Evolutionary conservation across 2,113 vertebrate genomes (phyloP).

Genomic region (Connochaetes taurinus): DNA sequence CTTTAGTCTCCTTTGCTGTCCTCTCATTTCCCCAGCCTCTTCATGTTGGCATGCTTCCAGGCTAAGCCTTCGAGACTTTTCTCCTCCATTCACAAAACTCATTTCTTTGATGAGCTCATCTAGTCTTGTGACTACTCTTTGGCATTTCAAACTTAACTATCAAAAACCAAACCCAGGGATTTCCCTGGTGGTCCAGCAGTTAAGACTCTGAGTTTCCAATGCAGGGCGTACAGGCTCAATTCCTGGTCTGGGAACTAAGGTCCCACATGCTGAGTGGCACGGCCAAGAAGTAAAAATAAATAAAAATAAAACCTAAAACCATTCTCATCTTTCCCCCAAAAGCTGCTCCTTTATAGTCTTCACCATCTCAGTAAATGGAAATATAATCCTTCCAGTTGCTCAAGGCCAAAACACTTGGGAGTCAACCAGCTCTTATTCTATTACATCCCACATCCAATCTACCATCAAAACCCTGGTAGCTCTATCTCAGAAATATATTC

Average conservation of each 20-base stretch:
- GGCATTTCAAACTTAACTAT: not conserved
- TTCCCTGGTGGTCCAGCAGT: not conserved
- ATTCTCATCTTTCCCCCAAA: not conserved
- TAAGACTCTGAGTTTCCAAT: not conserved
- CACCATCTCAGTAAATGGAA: not conserved
- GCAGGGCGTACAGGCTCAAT: not conserved
- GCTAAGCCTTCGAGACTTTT: not conserved
- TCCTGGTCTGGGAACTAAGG: not conserved
- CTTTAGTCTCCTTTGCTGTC: not conserved
- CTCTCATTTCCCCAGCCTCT: not conserved
- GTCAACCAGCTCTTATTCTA: not conserved
- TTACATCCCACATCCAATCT: not conserved
- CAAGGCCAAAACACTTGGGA: not conserved
- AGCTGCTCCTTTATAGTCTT: not conserved
- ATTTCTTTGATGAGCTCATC: not conserved
- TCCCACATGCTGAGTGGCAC: not conserved
- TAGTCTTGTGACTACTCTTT: not conserved
- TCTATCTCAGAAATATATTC: not conserved
- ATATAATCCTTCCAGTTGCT: not conserved
- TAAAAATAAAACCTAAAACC: not conserved
- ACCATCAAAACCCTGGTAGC: not conserved
- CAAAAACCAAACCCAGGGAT: not conserved
- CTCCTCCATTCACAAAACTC: not conserved
- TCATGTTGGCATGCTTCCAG: not conserved
- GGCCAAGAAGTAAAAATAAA: not conserved